Evolutionary conservation across 2,888 invertebrate genomes (phyloP), one percentile per base, ranked within the genome.

Genomic region (Tuta absoluta): DNA sequence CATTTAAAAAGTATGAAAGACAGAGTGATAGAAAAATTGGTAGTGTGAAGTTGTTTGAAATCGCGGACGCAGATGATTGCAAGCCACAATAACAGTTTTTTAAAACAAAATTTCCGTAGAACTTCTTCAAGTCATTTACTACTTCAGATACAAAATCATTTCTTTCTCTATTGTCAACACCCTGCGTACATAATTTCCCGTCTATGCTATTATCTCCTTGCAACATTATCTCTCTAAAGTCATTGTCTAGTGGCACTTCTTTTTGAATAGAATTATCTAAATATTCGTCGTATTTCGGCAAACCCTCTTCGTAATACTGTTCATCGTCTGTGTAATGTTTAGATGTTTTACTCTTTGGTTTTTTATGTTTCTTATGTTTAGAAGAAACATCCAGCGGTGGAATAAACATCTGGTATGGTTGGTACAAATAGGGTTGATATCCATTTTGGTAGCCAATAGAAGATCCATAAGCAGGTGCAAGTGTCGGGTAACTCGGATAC

Each of bases 11-110:
- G 23, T 51, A 51, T 23, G 23, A 17, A 8, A 56, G 10, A 33
- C 56, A 56, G 7, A 53, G 5, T 8, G 11, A 51, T 28, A 56
- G 0, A 17, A 56, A 10, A n/a, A 24, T 8, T 7, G 24, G 12
- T 17, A 33, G 33, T 33, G n/a, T 24, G 5, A 33, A 10, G 24
- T 17, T 28, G n/a, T 19, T 10, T 56, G 10, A 0, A 17, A 56
- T 7, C 11, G 17, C 17, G n/a, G 28, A 17, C 0, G n/a, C 56
- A 56, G 56, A 24, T 56, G 56, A 33, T n/a, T 17, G 24, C 10
- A 28, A 33, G 8, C 33, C 74, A 68, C 78, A 78, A 48, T 72
- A 77, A 66, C 77, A 78, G 48, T 76, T 73, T 66, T 75, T 77
- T 65, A 77, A 68, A 56, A 76, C 66, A 4, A 70, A 69, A 53